These are phyloP conservation scores for Bergia puertoricense DNA, from an alignment of 92 coral and sea anemone species.

Conservation along the genomic window DNA sequence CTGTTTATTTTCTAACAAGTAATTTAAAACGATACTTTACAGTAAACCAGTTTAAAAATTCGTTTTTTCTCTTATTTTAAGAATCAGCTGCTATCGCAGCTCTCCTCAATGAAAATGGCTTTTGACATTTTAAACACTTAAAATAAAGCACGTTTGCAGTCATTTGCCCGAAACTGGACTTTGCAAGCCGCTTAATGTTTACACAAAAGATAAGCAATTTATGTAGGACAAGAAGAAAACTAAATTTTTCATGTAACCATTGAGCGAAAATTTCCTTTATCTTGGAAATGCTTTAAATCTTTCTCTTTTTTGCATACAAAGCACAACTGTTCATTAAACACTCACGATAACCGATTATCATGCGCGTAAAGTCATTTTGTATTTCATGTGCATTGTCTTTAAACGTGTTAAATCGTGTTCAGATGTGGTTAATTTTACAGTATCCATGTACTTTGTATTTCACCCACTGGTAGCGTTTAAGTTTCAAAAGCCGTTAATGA, in stretches of 20 bases:
- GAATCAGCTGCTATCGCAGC: not conserved
- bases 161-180: not conserved
- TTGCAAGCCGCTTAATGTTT: not conserved
- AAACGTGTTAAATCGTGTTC: not conserved
- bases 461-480: not conserved
- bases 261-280: not conserved
- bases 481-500: not conserved
- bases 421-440: not conserved
- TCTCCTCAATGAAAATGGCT: not conserved
- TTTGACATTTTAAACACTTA: not conserved
- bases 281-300: not conserved
- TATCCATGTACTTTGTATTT: not conserved
- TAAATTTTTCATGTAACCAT: not conserved
- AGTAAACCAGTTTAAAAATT: not conserved
- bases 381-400: not conserved
- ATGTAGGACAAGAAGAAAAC: not conserved
- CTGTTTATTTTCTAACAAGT: not conserved
- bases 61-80: not conserved
- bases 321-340: not conserved
- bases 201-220: not conserved
- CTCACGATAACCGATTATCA: not conserved
- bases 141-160: not conserved
- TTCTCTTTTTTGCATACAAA: not conserved
- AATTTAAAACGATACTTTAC: not conserved
- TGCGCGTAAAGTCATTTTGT: slow-evolving; percentile 7